These are phyloP conservation scores for Hypena proboscidalis DNA, from an alignment of 2,888 invertebrate genomes.

Conservation along the genomic window DNA sequence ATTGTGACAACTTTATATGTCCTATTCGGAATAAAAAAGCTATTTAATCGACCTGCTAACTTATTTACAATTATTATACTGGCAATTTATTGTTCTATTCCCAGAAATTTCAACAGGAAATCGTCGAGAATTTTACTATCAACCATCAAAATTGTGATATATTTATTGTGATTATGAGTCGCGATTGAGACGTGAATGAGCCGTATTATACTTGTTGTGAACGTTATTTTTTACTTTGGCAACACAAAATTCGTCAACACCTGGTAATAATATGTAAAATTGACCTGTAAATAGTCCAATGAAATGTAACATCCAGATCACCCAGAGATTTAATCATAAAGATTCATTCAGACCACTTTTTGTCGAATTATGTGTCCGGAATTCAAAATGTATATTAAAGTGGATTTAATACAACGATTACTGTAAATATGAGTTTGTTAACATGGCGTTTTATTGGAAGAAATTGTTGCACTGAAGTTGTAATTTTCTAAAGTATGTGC, in stretches of 20 bases:
- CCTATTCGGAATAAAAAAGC: conserved; percentile 40
- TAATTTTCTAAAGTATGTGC: conserved; percentile 33
- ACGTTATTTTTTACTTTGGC: conserved; percentile 13
- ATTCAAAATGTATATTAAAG: conserved; percentile 36
- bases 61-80: conserved; percentile 45
- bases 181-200: conserved; percentile 22
- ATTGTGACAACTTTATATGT: conserved; percentile 60
- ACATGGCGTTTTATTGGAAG: neutral
- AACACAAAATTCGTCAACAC: conserved; percentile 18
- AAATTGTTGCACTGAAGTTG: neutral
- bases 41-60: conserved; percentile 45
- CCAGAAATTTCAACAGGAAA: conserved; percentile 25
- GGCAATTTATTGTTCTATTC: conserved; percentile 23
- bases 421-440: neutral
- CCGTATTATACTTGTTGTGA: conserved; percentile 3
- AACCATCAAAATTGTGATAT: conserved; percentile 20
- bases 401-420: conserved; percentile 1
- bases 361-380: conserved; percentile 27
- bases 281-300: conserved; percentile 23
- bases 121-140: conserved; percentile 6
- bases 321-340: conserved; percentile 40
- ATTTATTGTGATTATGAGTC: conserved; percentile 24
- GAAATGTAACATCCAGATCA: conserved; percentile 33
- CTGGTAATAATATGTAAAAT: conserved; percentile 12
- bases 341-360: conserved; percentile 29